phyloP scores from a whole-genome alignment of 2,888 invertebrate species.

The Amphipyra berbera region DNA sequence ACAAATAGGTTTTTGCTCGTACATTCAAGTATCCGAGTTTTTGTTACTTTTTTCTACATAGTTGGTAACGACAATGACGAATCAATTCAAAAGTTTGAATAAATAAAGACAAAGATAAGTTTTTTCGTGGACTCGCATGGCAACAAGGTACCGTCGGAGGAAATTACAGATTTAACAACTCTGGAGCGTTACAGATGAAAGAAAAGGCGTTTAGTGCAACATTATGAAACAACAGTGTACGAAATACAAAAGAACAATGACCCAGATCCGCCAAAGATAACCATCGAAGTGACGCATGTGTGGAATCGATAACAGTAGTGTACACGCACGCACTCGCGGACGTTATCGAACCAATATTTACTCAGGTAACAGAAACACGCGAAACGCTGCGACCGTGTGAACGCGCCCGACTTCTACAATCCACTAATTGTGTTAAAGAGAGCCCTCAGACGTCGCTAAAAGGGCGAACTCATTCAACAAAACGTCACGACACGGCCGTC shows the following conservation, averaged over 20 bases:
- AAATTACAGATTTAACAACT: conserved; percentile 18
- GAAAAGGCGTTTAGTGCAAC: conserved; percentile 61
- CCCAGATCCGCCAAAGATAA: conserved; percentile 88
- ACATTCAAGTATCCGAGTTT: conserved; percentile 64
- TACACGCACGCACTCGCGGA: conserved; percentile 83
- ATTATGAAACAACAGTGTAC: conserved; percentile 69
- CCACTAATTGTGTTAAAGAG: conserved; percentile 73
- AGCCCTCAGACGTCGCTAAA: conserved; percentile 71
- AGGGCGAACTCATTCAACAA: conserved; percentile 73
- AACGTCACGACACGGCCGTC: conserved; percentile 69
- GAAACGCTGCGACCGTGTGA: conserved; percentile 80
- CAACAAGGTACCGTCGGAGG: conserved; percentile 22
- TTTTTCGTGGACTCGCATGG: conserved; percentile 34
- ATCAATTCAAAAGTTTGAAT: conserved; percentile 53
- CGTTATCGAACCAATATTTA: conserved; percentile 87
- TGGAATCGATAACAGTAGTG: conserved; percentile 88
- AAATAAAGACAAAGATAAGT: conserved; percentile 39
- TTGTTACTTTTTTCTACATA: conserved; percentile 62
- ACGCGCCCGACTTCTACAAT: conserved; percentile 64
- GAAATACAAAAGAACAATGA: conserved; percentile 88
- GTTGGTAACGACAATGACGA: conserved; percentile 45
- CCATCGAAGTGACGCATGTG: conserved; percentile 88
- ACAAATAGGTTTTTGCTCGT: conserved; percentile 61
- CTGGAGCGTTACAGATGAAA: conserved; percentile 44
- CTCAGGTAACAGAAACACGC: conserved; percentile 82